Conservation (phyloP, 2,888 invertebrate genomes). For the Cephus nigrinus region DNA sequence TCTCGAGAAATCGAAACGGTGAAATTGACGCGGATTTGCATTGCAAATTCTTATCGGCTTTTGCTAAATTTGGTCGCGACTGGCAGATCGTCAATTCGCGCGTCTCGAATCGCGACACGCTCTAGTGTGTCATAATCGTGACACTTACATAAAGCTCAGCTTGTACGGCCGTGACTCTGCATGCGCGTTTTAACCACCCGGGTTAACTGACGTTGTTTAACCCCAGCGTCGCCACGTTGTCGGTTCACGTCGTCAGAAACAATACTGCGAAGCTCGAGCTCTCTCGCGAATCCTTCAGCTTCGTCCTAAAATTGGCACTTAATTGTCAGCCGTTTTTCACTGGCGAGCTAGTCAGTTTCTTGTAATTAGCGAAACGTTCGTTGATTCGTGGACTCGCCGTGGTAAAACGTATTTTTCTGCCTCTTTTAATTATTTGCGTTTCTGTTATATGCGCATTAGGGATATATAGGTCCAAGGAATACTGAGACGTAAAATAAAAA, state of each 20-base stretch:
- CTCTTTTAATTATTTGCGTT: not conserved
- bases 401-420: not conserved
- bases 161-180: not conserved
- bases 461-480: not conserved
- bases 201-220: not conserved
- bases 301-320: not conserved
- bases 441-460: not conserved
- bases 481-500: not conserved
- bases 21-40: slow-evolving; percentile 14
- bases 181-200: not conserved
- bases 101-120: slow-evolving; percentile 33
- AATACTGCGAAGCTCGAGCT: not conserved
- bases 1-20: slow-evolving; percentile 16
- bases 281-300: not conserved
- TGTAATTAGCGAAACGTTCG: not conserved
- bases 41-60: slow-evolving; percentile 9
- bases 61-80: not conserved
- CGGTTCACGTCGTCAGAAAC: not conserved
- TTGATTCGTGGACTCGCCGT: not conserved
- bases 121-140: slow-evolving; percentile 67
- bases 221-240: not conserved
- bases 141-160: slow-evolving; percentile 56
- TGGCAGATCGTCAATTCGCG: slow-evolving; percentile 38
- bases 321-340: not conserved
- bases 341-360: not conserved